A percentile compares a stretch with the other conserved stretches of the same genome.
Evolutionary conservation across 1,140 invertebrate species (phyloP).

Genomic region (Sminthurides bifidus): DNA sequence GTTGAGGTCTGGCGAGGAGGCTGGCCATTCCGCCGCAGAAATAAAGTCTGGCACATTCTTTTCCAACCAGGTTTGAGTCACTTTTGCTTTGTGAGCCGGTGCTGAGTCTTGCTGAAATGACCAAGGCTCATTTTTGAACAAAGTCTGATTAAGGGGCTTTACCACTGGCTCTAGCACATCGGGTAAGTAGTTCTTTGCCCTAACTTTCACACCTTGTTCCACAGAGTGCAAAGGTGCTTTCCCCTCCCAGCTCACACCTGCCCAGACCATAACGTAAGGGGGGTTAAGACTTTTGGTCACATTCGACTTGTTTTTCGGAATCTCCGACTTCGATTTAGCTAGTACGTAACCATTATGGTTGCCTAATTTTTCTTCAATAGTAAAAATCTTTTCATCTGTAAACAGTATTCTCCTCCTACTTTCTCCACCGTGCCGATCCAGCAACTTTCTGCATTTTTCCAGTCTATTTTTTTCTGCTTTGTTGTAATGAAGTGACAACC

Average conservation of each 20-base stretch:
- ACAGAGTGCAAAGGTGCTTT: conserved; percentile 6
- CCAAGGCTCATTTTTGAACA: conserved; percentile 10
- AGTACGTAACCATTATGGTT: conserved; percentile 10
- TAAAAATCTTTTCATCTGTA: conserved; percentile 20
- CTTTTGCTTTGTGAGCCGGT: conserved; percentile 4
- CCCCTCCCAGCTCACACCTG: conserved; percentile 12
- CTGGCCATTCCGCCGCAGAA: conserved; percentile 3
- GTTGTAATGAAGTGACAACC: neutral
- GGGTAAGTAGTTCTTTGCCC: conserved; percentile 12
- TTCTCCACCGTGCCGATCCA: conserved; percentile 3
- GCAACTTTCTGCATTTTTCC: neutral
- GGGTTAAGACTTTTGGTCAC: conserved; percentile 10
- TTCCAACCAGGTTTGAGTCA: conserved; percentile 7
- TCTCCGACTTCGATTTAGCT: neutral
- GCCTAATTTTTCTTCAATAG: conserved; percentile 13
- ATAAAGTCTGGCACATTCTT: conserved; percentile 14
- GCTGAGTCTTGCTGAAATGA: conserved; percentile 4
- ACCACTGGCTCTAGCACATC: conserved; percentile 12
- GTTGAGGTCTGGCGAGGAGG: neutral
- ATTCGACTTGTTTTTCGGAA: neutral
- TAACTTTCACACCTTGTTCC: conserved; percentile 11
- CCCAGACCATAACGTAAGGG: conserved; percentile 13
- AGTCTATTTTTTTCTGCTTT: neutral
- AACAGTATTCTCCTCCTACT: conserved; percentile 9
- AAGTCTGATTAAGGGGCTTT: conserved; percentile 2